Percentiles rank a stretch among this genome's conserved stretches.
phyloP scores from a whole-genome alignment of 2,797 vertebrate species.

The Amphiprion clarkii region DNA sequence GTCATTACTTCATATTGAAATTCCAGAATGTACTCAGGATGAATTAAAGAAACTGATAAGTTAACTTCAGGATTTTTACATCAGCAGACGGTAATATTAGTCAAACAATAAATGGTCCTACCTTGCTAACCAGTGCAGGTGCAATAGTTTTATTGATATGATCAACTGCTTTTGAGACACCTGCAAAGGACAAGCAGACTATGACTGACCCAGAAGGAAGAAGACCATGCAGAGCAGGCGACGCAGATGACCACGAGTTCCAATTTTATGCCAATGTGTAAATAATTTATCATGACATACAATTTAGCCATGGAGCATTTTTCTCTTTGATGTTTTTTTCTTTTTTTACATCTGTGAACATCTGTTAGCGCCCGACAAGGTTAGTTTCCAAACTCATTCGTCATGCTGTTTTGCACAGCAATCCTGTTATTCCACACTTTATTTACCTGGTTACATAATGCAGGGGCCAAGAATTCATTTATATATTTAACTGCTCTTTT shows the following conservation, averaged over 20 bases:
- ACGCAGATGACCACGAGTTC: conserved; percentile 80
- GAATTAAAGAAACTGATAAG: background rate
- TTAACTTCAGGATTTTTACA: conserved; percentile 1
- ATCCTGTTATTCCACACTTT: conserved; percentile 64
- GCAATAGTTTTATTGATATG: conserved; percentile 99
- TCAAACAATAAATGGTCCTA: conserved; percentile 90
- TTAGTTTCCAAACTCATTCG: conserved; percentile 83
- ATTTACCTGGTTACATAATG: conserved; percentile 98
- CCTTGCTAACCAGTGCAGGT: conserved; percentile 98
- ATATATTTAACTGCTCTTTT: conserved; percentile 99
- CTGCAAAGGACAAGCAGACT: conserved; percentile 97
- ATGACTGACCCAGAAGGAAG: conserved; percentile 86
- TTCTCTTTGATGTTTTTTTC: conserved; percentile 60
- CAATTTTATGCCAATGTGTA: background rate
- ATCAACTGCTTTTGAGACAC: conserved; percentile 99
- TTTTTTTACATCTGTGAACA: conserved; percentile 72
- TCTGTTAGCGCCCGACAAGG: conserved; percentile 67
- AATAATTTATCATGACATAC: conserved; percentile 8
- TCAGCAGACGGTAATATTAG: conserved; percentile 66
- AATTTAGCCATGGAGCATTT: background rate
- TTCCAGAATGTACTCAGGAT: background rate
- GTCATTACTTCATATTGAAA: too few relatives aligned
- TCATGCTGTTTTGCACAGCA: conserved; percentile 79
- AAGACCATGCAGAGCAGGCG: conserved; percentile 85
- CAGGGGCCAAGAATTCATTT: conserved; percentile 98